Conservation (phyloP, 2,888 invertebrate genomes). For the Harpagoxenus sublaevis region DNA sequence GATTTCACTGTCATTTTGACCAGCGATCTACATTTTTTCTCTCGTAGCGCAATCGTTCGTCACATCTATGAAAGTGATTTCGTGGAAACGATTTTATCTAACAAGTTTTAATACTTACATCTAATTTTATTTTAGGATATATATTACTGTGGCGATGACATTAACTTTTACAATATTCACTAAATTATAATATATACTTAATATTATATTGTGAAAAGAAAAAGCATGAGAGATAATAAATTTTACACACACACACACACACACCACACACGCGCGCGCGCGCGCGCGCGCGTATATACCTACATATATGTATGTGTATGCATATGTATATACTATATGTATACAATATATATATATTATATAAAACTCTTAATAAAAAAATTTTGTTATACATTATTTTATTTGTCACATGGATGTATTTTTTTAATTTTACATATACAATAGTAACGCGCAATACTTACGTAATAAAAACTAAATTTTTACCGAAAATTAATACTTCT, state of each 20-base stretch:
- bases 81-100: neutral
- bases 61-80: conserved; percentile 14
- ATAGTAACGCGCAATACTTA: neutral
- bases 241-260: no score
- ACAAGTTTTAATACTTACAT: neutral
- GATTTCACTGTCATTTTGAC: conserved; percentile 51
- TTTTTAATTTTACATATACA: neutral
- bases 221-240: neutral
- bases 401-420: neutral
- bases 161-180: neutral
- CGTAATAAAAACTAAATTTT: conserved; percentile 4
- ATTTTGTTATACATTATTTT: neutral
- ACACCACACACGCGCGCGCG: no score
- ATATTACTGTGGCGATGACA: neutral
- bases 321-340: no score
- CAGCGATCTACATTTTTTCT: conserved; percentile 37
- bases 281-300: no score
- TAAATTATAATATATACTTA: neutral
- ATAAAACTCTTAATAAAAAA: neutral
- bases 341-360: no score
- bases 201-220: neutral
- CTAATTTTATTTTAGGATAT: neutral
- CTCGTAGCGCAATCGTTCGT: conserved; percentile 1
- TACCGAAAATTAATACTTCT: neutral
- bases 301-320: no score